Conservation (phyloP, 2,888 invertebrate species). For the Acrocera orbiculus region DNA sequence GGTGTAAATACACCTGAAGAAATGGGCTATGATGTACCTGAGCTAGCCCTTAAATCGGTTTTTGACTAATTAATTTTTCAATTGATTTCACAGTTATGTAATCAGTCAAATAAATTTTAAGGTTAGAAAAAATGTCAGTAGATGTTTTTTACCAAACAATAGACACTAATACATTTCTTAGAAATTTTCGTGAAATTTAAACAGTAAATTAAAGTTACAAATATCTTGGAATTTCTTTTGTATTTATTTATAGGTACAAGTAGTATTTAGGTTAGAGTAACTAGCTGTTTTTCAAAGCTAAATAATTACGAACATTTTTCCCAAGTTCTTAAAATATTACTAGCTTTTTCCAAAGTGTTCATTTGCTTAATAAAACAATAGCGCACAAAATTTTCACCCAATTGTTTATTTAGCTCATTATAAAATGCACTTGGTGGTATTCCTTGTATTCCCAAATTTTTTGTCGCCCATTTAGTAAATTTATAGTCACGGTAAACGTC, state of each 20-base stretch:
- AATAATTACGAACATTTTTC: no score
- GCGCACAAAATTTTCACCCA: constrained; percentile 73
- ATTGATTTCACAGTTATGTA: no score
- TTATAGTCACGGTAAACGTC: constrained; percentile 70
- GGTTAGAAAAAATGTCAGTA: not conserved
- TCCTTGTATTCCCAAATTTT: constrained; percentile 76
- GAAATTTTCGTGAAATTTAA: no score
- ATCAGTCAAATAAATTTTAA: not conserved
- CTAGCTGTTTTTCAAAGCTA: no score
- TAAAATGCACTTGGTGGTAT: constrained; percentile 95
- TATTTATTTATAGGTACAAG: no score
- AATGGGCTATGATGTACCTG: constrained; percentile 92
- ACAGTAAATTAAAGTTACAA: no score
- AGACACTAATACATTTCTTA: no score
- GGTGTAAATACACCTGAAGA: constrained; percentile 90
- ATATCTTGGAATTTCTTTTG: no score
- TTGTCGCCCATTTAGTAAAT: constrained; percentile 92
- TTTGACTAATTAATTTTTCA: constrained; percentile 37
- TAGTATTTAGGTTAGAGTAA: no score
- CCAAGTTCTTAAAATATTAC: constrained; percentile 46
- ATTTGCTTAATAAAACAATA: constrained; percentile 92
- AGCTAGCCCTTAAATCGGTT: constrained; percentile 64
- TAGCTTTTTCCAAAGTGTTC: constrained; percentile 48
- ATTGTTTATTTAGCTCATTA: constrained; percentile 51
- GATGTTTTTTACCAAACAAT: no score